A percentile compares a stretch with the other conserved stretches of the same genome.
phyloP scores from a whole-genome alignment of 2,797 vertebrate genomes.

The Urocyon cinereoargenteus region DNA sequence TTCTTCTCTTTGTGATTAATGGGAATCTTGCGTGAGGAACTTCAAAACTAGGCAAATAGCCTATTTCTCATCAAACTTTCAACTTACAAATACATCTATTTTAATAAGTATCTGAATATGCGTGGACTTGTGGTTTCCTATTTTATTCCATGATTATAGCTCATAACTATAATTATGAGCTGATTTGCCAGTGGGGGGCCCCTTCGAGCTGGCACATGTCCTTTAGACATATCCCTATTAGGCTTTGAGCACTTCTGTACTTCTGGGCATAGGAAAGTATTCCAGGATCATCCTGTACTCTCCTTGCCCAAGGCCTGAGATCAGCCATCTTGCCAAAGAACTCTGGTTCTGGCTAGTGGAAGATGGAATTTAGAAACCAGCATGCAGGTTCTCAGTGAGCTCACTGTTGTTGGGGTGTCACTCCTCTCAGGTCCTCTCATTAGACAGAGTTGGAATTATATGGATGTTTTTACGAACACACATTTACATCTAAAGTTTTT shows the following conservation, averaged over 20 bases:
- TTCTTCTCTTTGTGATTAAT: not conserved
- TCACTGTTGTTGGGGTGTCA: not conserved
- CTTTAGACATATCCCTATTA: too few species aligned
- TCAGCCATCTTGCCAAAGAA: not conserved
- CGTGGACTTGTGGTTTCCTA: not conserved
- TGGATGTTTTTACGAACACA: too few species aligned
- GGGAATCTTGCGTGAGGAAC: not conserved
- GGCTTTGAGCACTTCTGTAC: not conserved
- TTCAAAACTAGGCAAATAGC: not conserved
- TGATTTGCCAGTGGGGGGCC: not conserved
- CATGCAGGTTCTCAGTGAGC: not conserved
- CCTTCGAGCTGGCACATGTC: rapidly evolving
- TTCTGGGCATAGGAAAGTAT: not conserved
- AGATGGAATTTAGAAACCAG: not conserved
- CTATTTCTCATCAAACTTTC: not conserved
- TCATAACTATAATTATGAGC: rapidly evolving
- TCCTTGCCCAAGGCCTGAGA: too few species aligned
- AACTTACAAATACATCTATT: not conserved
- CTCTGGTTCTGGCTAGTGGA: not conserved
- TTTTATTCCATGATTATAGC: not conserved
- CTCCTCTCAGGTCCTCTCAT: not conserved
- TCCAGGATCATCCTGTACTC: not conserved
- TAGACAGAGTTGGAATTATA: not conserved
- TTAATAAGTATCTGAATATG: not conserved
- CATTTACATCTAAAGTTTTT: too few species aligned